phyloP scores from a whole-genome alignment of 2,888 invertebrate species.

The Apodemia zela region DNA sequence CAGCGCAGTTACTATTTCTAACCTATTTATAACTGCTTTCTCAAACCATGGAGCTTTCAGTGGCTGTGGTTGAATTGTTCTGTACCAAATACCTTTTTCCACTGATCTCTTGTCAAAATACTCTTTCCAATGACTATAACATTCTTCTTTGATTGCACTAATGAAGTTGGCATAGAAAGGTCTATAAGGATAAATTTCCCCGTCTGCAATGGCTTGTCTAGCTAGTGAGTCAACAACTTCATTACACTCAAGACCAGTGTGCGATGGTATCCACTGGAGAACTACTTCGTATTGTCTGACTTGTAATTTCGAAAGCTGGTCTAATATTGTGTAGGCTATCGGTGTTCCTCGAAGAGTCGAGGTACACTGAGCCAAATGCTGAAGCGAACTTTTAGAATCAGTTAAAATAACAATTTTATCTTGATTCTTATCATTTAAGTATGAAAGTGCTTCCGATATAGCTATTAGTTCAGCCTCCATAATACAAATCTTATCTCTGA shows the following conservation, averaged over 20 bases:
- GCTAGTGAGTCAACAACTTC: background rate
- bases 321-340: constrained; percentile 19
- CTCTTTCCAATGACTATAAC: too few species aligned
- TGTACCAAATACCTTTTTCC: too few species aligned
- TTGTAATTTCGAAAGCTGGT: background rate
- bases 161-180: too few species aligned
- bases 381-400: constrained; percentile 21
- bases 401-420: constrained; percentile 17
- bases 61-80: too few species aligned
- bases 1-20: too few species aligned
- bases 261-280: constrained; percentile 16
- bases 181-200: background rate
- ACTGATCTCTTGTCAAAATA: too few species aligned
- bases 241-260: constrained; percentile 13
- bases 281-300: background rate
- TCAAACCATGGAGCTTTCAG: too few species aligned
- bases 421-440: background rate
- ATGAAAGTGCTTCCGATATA: constrained; percentile 20
- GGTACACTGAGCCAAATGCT: constrained; percentile 20
- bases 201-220: background rate
- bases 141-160: too few species aligned
- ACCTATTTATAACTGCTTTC: too few species aligned
- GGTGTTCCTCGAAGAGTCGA: constrained; percentile 17
- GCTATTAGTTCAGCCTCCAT: constrained; percentile 20
- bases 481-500: constrained; percentile 3